Evolutionary conservation across 2,888 invertebrate species (phyloP), one percentile per base, ranked within the genome.

Genomic region (Campopleginae sp.): DNA sequence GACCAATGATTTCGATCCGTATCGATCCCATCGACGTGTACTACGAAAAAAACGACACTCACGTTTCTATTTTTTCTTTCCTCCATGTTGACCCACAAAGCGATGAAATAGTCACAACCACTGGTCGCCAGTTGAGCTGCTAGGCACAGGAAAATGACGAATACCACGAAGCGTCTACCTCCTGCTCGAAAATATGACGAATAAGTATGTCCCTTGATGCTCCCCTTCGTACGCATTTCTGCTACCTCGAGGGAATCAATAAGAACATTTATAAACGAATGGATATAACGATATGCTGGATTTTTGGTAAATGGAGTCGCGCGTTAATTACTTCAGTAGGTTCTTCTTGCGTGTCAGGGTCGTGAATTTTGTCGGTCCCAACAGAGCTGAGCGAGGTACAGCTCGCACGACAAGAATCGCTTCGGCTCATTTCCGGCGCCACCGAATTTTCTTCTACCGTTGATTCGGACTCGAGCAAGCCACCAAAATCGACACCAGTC

Each of bases 401-500:
- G 70, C 93, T 93, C 14, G 92, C 91, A 54, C 91, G 92, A 27
- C 93, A 90, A 1, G 93, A 94, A 76, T 88, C 91, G 44, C 87
- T 89, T 31, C 92, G 89, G 63, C 92, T 93, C 38, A 38, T 0
- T 0, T 86, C 85, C 3, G 91, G 87, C n/a, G 61, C 82, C 0
- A 92, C 90, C 0, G 89, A 76, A 8, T 86, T 89, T 66, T 90
- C 89, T 12, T 94, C 94, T 12, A 91, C 91, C 54, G 91, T 90
- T 0, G 93, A 31, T 54, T 91, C 88, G 4, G 88, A 88, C 80
- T 94, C 95, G 82, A 98, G 92, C 85, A 98, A 93, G 90, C 96
- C 95, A 0, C 97, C 97, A 92, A 98, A 97, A 93, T 98, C 96
- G 88, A 97, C 93, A 0, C 97, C 97, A 5, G 96, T 96, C 5